These are phyloP conservation scores for Gibbula magus DNA, from an alignment of 2,888 invertebrate genomes.

Conservation along the genomic window DNA sequence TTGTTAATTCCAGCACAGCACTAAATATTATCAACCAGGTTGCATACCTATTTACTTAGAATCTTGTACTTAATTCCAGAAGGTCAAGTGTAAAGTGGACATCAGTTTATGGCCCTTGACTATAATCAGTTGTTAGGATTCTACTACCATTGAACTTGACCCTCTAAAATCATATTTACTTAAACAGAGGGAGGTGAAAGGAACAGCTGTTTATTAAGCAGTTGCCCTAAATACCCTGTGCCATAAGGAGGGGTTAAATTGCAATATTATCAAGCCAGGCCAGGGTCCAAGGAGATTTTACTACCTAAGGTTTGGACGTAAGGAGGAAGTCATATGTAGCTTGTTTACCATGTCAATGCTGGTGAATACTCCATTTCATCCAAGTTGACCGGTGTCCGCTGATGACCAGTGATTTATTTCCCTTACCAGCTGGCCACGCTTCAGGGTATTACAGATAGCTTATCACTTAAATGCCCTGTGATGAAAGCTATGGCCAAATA, in stretches of 20 bases:
- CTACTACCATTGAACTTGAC: not conserved
- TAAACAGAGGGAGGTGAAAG: not conserved
- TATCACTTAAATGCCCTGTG: not conserved
- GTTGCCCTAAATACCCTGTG: not conserved
- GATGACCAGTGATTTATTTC: conserved; percentile 4
- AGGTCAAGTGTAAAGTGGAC: not conserved
- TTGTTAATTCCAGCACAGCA: too few species aligned
- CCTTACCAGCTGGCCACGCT: not conserved
- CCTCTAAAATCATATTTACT: not conserved
- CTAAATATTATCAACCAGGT: too few species aligned
- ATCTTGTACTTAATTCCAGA: not conserved
- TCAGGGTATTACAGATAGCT: not conserved
- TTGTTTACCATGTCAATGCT: conserved; percentile 6
- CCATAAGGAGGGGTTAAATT: not conserved
- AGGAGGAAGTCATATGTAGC: conserved; percentile 3
- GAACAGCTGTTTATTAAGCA: not conserved
- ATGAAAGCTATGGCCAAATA: not conserved
- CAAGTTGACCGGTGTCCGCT: not conserved
- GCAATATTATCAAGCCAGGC: not conserved
- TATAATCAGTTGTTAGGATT: not conserved
- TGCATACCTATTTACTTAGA: too few species aligned
- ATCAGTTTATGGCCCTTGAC: not conserved
- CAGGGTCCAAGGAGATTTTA: not conserved
- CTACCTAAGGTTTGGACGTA: not conserved
- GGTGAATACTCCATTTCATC: conserved; percentile 17